Percentiles rank a stretch among this genome's conserved stretches.
Evolutionary conservation across 2,888 invertebrate genomes (phyloP).

Genomic region (Plebejus argus): DNA sequence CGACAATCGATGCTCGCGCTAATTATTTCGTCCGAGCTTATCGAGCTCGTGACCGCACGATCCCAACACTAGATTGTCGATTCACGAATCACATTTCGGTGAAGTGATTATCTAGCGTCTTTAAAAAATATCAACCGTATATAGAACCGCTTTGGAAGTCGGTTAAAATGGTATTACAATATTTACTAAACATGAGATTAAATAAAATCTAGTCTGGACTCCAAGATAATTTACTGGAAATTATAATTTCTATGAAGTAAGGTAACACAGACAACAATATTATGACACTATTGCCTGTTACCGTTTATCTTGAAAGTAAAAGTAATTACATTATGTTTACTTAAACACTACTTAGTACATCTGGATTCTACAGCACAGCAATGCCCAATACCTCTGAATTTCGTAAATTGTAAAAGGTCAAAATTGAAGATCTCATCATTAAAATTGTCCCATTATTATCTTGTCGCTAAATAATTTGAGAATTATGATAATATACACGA

Average conservation of each 20-base stretch:
- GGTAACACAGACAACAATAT: too few species aligned
- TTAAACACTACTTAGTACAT: too few species aligned
- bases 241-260: too few species aligned
- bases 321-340: too few species aligned
- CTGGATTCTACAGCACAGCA: too few species aligned
- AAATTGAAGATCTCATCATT: not conserved
- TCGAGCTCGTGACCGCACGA: conserved; percentile 9
- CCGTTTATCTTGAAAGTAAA: too few species aligned
- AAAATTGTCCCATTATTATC: not conserved
- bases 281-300: too few species aligned
- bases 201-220: too few species aligned
- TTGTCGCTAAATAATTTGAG: not conserved
- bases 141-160: not conserved
- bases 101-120: not conserved
- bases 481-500: not conserved
- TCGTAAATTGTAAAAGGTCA: not conserved
- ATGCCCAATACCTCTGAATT: not conserved
- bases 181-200: not conserved
- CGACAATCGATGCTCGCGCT: conserved; percentile 16
- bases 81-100: conserved; percentile 18
- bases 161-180: too few species aligned
- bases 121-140: not conserved
- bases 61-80: conserved; percentile 19
- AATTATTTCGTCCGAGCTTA: conserved; percentile 25
- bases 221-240: too few species aligned